Evolutionary conservation across 2,113 vertebrate genomes (phyloP).

Genomic region (Lepisosteus osseus): DNA sequence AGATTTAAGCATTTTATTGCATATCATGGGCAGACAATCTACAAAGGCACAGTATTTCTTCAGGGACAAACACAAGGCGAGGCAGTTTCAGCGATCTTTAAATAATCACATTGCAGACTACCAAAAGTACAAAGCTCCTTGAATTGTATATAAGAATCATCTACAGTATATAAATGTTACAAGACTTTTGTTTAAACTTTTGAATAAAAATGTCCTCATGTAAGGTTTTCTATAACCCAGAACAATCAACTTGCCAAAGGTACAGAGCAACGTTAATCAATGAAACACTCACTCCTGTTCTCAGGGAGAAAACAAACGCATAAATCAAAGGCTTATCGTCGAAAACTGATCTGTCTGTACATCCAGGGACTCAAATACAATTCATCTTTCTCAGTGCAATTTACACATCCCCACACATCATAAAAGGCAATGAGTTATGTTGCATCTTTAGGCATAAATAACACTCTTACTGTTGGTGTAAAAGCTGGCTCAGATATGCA

Average conservation of each 20-base stretch:
- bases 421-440: slow-evolving; percentile 63
- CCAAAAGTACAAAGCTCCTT: too few relatives aligned
- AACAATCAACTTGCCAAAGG: slow-evolving; percentile 29
- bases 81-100: too few relatives aligned
- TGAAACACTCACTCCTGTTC: slow-evolving; percentile 35
- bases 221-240: slow-evolving; percentile 20
- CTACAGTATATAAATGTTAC: too few relatives aligned
- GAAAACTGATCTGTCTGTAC: slow-evolving; percentile 61
- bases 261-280: slow-evolving; percentile 37
- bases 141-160: too few relatives aligned
- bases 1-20: too few relatives aligned
- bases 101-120: too few relatives aligned
- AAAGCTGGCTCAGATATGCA: background rate
- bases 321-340: slow-evolving; percentile 46
- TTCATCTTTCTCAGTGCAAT: slow-evolving; percentile 56
- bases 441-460: slow-evolving; percentile 53
- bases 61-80: too few relatives aligned
- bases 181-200: background rate
- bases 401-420: slow-evolving; percentile 44
- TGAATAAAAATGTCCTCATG: slow-evolving; percentile 15
- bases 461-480: slow-evolving; percentile 31
- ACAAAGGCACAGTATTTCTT: too few relatives aligned
- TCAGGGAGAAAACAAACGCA: slow-evolving; percentile 6
- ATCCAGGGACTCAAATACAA: slow-evolving; percentile 48
- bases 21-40: too few relatives aligned